These are phyloP conservation scores for Tachuris rubrigastra DNA, from an alignment of 2,113 vertebrate genomes.

Conservation along the genomic window DNA sequence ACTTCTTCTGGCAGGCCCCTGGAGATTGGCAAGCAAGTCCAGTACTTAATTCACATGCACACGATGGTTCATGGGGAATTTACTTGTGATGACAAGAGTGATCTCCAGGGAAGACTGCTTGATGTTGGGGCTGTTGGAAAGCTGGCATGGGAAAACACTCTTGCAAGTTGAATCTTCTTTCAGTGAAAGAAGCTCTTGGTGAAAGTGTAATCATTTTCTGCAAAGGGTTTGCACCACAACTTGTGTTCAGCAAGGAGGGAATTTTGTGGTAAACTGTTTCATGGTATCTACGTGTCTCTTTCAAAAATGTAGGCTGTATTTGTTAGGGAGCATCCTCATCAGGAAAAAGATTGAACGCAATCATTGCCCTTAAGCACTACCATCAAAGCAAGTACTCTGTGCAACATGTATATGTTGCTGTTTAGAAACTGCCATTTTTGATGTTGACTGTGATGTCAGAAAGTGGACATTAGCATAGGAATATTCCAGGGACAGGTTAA, in stretches of 20 bases:
- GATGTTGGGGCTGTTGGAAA: not conserved
- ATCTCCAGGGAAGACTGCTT: not conserved
- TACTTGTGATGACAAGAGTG: not conserved
- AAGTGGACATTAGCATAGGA: not conserved
- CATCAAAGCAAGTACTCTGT: not conserved
- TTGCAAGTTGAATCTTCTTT: not conserved
- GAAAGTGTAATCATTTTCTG: not conserved
- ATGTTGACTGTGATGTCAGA: not conserved
- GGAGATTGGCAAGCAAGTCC: not conserved
- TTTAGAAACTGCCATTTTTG: not conserved
- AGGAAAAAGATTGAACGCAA: not conserved
- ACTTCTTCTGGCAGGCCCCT: not conserved
- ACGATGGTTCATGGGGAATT: rapidly evolving
- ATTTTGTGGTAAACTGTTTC: not conserved
- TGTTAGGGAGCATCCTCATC: not conserved
- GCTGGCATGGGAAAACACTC: not conserved
- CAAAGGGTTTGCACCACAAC: not conserved
- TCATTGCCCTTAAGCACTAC: not conserved
- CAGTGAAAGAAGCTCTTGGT: not conserved
- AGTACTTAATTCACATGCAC: not conserved
- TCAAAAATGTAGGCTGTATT: not conserved
- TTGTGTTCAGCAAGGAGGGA: rapidly evolving
- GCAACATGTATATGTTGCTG: not conserved
- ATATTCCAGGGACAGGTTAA: not conserved
- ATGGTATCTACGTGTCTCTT: not conserved